These are phyloP conservation scores for Cybosia mesomella DNA, from an alignment of 2,888 invertebrate species.

Conservation along the genomic window DNA sequence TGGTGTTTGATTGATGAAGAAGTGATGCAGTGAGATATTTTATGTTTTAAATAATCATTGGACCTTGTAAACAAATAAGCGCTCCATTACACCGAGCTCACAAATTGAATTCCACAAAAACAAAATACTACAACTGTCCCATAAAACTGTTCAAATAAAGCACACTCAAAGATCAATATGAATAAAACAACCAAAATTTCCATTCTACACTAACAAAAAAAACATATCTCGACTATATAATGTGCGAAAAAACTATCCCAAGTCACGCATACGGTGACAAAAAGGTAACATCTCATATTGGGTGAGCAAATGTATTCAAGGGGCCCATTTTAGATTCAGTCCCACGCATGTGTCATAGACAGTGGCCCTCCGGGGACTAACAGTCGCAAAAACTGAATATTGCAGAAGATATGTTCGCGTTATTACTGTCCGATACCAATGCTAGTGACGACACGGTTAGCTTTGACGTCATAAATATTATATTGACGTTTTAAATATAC, in stretches of 20 bases:
- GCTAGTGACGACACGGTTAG: constrained; percentile 52
- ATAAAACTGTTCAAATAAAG: constrained; percentile 1
- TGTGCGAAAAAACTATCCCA: constrained; percentile 51
- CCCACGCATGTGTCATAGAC: constrained; percentile 82
- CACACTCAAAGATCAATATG: constrained; percentile 18
- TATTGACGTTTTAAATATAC: not conserved
- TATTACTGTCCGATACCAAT: constrained; percentile 69
- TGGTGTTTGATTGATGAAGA: too few species aligned
- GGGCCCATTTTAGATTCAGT: constrained; percentile 74
- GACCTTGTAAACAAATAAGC: too few species aligned
- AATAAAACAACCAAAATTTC: constrained; percentile 17
- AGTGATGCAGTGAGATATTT: too few species aligned
- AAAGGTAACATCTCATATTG: constrained; percentile 77
- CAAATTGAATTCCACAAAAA: not conserved
- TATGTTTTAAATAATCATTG: too few species aligned
- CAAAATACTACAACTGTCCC: not conserved
- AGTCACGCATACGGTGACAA: constrained; percentile 75
- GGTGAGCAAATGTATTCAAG: constrained; percentile 83
- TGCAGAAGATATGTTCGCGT: constrained; percentile 84
- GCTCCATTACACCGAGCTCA: not conserved
- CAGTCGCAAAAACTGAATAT: constrained; percentile 83
- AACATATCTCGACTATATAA: constrained; percentile 31
- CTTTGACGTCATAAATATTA: not conserved
- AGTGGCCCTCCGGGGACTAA: constrained; percentile 77
- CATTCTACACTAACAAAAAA: constrained; percentile 18